Evolutionary conservation across 2,797 vertebrate genomes (phyloP).

Genomic region (Chiroxiphia lanceolata): DNA sequence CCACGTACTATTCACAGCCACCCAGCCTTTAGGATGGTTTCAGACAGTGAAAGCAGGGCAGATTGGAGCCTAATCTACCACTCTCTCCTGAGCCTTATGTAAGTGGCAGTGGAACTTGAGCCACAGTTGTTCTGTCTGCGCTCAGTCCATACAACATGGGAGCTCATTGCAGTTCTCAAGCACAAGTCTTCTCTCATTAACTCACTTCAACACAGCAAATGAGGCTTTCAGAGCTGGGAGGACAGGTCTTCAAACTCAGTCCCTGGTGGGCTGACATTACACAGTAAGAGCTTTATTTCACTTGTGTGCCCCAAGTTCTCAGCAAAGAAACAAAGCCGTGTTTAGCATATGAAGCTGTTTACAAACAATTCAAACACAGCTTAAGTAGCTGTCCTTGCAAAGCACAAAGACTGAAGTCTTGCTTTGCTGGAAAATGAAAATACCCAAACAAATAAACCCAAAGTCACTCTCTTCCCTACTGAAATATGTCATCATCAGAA

Average conservation of each 20-base stretch:
- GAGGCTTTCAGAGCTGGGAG: background rate
- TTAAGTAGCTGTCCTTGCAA: background rate
- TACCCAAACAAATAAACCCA: background rate
- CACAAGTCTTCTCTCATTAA: background rate
- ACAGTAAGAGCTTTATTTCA: background rate
- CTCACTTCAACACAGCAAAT: background rate
- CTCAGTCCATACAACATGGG: background rate
- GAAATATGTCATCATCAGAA: background rate
- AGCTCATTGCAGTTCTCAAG: background rate
- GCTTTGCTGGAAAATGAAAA: background rate
- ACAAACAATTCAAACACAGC: background rate
- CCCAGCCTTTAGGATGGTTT: background rate
- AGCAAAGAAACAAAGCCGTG: background rate
- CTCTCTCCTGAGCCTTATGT: background rate
- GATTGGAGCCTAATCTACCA: background rate
- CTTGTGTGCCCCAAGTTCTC: background rate
- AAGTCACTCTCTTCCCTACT: background rate
- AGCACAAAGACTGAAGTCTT: background rate
- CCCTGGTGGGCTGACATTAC: background rate
- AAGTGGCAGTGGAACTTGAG: background rate
- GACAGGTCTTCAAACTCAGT: background rate
- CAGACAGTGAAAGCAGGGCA: background rate
- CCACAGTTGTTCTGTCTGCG: background rate
- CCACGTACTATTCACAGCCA: accelerated
- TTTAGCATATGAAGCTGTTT: background rate